phyloP scores from a whole-genome alignment of 2,888 invertebrate species.

The Torymus aiolomorphi region DNA sequence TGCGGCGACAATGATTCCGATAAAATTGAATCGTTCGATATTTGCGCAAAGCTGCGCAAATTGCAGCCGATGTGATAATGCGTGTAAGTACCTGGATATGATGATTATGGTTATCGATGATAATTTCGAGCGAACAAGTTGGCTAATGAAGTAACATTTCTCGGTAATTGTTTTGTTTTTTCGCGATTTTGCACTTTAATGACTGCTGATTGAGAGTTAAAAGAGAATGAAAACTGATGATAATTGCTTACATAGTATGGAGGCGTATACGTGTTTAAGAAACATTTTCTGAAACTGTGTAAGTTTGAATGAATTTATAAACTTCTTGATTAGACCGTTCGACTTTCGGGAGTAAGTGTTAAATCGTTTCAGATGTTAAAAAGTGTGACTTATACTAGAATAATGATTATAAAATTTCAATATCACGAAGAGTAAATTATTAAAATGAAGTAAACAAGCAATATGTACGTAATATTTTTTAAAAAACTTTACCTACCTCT shows the following conservation, averaged over 20 bases:
- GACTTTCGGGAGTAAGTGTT: too few relatives aligned
- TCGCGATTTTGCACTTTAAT: not conserved
- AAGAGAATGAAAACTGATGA: not conserved
- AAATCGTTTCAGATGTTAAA: too few relatives aligned
- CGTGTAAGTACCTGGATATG: not conserved
- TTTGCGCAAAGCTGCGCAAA: not conserved
- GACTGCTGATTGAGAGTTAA: not conserved
- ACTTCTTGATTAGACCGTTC: too few relatives aligned
- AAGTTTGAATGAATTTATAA: too few relatives aligned
- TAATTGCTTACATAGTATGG: not conserved
- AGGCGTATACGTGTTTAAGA: not conserved
- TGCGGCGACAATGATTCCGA: slow-evolving; percentile 13
- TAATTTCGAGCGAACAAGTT: not conserved
- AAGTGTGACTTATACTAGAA: too few relatives aligned
- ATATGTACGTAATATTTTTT: too few relatives aligned
- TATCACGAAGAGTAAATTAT: too few relatives aligned
- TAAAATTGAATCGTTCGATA: slow-evolving; percentile 30
- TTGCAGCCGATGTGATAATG: slow-evolving; percentile 18
- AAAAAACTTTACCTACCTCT: too few relatives aligned
- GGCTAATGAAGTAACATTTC: slow-evolving; percentile 34
- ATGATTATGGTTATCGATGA: slow-evolving; percentile 22
- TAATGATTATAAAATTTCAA: too few relatives aligned
- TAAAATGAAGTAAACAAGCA: too few relatives aligned
- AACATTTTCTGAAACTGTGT: too few relatives aligned
- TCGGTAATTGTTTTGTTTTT: slow-evolving; percentile 27